Evolutionary conservation across 2,113 vertebrate species (phyloP).

Genomic region (Actenoides hombroni): DNA sequence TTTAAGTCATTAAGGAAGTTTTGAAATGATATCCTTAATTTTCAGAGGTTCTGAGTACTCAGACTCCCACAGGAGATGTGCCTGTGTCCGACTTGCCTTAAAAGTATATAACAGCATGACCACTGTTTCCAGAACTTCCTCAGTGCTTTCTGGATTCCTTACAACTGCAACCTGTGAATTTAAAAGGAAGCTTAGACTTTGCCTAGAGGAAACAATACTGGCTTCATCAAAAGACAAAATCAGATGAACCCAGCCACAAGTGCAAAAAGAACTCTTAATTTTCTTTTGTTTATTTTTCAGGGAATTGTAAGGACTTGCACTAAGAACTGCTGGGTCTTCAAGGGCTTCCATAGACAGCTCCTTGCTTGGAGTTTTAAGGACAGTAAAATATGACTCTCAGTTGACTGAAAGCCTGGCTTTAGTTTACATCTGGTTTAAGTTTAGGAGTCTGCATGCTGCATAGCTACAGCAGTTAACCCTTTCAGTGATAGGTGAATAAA

Average conservation of each 20-base stretch:
- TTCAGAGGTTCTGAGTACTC: not conserved
- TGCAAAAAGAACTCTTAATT: conserved; percentile 34
- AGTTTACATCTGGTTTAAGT: conserved; percentile 75
- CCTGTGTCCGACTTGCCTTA: not conserved
- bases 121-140: not conserved
- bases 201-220: not conserved
- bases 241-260: conserved; percentile 8
- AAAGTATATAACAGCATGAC: not conserved
- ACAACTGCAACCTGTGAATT: conserved; percentile 10
- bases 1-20: not conserved
- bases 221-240: conserved; percentile 29
- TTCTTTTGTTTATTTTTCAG: conserved; percentile 50
- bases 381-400: conserved; percentile 70
- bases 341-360: conserved; percentile 56
- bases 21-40: not conserved
- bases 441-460: conserved; percentile 55
- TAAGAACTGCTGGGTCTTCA: conserved; percentile 61
- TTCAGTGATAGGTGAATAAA: conserved; percentile 36
- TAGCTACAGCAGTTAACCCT: conserved; percentile 64
- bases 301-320: conserved; percentile 54
- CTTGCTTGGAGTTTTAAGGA: conserved; percentile 71
- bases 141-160: not conserved
- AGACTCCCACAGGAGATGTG: not conserved
- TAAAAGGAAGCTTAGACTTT: not conserved
- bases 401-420: conserved; percentile 68